Base-by-base conservation (phyloP, 2,797 vertebrate genomes). In the Mormyrops attenuatus region DNA sequence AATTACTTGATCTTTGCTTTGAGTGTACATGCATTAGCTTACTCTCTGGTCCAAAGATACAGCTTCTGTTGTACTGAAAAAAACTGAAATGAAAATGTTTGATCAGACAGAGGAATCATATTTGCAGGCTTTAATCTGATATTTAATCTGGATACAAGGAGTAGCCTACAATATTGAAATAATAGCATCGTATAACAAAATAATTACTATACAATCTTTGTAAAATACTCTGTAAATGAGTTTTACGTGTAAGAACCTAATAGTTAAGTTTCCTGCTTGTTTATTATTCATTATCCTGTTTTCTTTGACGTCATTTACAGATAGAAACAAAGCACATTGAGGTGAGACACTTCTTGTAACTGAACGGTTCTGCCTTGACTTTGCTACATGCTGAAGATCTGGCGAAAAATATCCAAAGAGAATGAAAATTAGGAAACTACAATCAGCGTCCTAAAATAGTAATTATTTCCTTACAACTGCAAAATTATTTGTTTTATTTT, bases 61-160 rank as follows among this genome's bases (percentile, higher is more conserved):
- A 82, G 85, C 26, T 57, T 86, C 73, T 55, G 44, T 7, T 73
- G 55, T 63, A 73, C 85, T 88, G 82, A 91, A 90, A 87, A 69
- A 73, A 38, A 73, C 30, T 15, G 13, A 73, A 73, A 90, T 49
- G 87, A 80, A 44, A 41, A 6, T n/a, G 20, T 82, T 82, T 22
- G 77, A 82, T 47, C 38, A 82, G 41, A 44, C 20, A 47, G 55
- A 26, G 53, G 89, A 91, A 87, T 90, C 85, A 89, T 73, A 89
- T 73, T 88, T 86, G 88, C 82, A 85, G 89, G 73, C 89, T 88
- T 91, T 91, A 88, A 88, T 53, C 11, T 69, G 34, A 44, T 38
- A 47, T 47, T 63, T 17, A 89, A 92, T 92, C 53, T 88, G 50
- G 52, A 53, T 41, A 22, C 30, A 26, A 88, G 30, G 17, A 44